phyloP scores from a whole-genome alignment of 1,140 invertebrate species.

The Calliopsis andreniformis region DNA sequence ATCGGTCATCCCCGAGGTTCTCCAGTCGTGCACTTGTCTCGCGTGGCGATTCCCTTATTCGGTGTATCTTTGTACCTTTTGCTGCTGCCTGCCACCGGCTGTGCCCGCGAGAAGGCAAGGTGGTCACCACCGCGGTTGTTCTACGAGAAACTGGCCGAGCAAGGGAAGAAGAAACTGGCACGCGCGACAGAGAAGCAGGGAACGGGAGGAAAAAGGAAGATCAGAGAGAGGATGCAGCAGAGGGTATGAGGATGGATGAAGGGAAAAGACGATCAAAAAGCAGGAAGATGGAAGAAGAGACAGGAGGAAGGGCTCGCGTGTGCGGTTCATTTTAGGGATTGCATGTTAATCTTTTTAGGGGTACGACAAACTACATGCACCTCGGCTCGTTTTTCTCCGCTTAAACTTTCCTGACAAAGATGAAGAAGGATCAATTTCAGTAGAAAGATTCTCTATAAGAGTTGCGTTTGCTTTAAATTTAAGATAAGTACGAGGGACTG shows the following conservation, averaged over 20 bases:
- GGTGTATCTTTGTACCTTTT: conserved; percentile 68
- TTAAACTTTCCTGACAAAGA: too few relatives aligned
- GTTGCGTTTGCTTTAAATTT: too few relatives aligned
- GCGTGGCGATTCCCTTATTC: conserved; percentile 75
- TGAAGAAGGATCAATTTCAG: too few relatives aligned
- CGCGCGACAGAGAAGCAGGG: not conserved
- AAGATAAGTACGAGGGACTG: not conserved
- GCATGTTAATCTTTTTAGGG: too few relatives aligned
- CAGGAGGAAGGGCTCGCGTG: too few relatives aligned
- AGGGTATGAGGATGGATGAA: not conserved
- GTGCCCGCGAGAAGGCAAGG: conserved; percentile 23
- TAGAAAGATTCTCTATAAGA: too few relatives aligned
- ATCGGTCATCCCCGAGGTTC: conserved; percentile 72
- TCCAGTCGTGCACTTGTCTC: conserved; percentile 75
- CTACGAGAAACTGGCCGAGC: conserved; percentile 19
- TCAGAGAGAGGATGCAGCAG: not conserved
- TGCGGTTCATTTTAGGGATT: too few relatives aligned
- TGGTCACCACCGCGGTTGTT: not conserved
- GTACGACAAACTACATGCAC: too few relatives aligned
- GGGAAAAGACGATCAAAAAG: not conserved
- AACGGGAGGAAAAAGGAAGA: not conserved
- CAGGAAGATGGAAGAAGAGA: conserved; percentile 3
- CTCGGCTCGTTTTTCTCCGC: too few relatives aligned
- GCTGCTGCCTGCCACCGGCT: conserved; percentile 17
- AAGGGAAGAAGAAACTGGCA: conserved; percentile 25